Conservation (phyloP, 2,113 vertebrate species). For the Tylochromis polylepis region DNA sequence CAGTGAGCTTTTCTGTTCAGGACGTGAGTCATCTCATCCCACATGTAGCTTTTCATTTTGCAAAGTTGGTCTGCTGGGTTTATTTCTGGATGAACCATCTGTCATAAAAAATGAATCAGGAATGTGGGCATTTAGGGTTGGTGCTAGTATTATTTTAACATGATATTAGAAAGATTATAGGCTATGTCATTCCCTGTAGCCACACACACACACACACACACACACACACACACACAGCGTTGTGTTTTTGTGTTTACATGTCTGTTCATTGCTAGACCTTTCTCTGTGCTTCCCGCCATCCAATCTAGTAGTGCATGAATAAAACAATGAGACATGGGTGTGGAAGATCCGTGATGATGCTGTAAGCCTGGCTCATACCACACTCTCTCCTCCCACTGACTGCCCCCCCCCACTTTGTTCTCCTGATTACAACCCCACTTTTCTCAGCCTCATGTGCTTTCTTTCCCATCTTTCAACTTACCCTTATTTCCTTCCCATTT, state of each 20-base stretch:
- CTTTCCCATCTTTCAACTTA: not conserved
- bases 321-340: constrained; percentile 49
- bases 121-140: not conserved
- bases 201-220: not conserved
- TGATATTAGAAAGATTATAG: not conserved
- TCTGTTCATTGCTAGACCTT: not conserved
- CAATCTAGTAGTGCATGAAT: constrained; percentile 23
- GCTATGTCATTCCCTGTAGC: not conserved
- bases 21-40: constrained; percentile 58
- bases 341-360: constrained; percentile 37
- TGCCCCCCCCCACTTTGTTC: constrained; percentile 19
- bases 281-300: not conserved
- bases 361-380: constrained; percentile 42
- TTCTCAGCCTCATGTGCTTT: not conserved
- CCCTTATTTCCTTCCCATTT: not conserved
- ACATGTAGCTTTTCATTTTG: constrained; percentile 49
- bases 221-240: not conserved
- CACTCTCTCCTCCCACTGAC: constrained; percentile 39
- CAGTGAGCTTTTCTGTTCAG: constrained; percentile 14
- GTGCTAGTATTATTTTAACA: not conserved
- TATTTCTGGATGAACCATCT: constrained; percentile 63
- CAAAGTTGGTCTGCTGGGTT: constrained; percentile 15
- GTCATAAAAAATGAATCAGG: constrained; percentile 19
- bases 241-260: not conserved
- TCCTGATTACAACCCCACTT: not conserved